Evolutionary conservation across 92 coral and sea anemone species (phyloP).

Genomic region (Meandrina meandrites): DNA sequence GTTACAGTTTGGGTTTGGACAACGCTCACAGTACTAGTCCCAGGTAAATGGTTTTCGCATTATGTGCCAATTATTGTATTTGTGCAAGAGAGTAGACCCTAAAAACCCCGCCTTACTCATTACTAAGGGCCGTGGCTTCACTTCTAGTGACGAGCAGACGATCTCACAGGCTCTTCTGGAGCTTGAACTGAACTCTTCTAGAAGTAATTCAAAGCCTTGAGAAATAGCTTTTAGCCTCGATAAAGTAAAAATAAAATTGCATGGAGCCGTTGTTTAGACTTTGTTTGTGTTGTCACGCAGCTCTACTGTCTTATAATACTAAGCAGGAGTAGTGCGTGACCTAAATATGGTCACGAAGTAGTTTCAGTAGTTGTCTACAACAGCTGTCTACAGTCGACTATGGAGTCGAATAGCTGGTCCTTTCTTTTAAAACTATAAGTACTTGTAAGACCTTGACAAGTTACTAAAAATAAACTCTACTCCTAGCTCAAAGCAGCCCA

Average conservation of each 20-base stretch:
- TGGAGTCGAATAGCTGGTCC: not conserved
- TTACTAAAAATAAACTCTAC: too few species aligned
- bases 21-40: conserved; percentile 11
- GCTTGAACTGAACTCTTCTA: too few species aligned
- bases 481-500: conserved; percentile 13
- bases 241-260: too few species aligned
- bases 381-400: not conserved
- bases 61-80: not conserved
- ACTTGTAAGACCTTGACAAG: not conserved
- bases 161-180: too few species aligned
- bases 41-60: conserved; percentile 7
- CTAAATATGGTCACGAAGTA: not conserved
- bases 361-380: not conserved
- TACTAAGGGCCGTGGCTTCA: too few species aligned
- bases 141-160: too few species aligned
- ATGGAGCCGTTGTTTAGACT: not conserved
- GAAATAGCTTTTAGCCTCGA: too few species aligned
- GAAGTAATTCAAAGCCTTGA: too few species aligned
- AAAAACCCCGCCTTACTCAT: too few species aligned
- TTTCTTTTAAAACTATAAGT: too few species aligned
- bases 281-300: not conserved
- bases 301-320: too few species aligned
- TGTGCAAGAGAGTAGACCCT: not conserved
- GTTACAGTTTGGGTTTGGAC: conserved; percentile 10
- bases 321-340: not conserved